Percentiles rank a stretch among this genome's conserved stretches.
These are phyloP conservation scores for Leptopilina clavipes DNA, from an alignment of 1,140 invertebrate species.

Conservation along the genomic window DNA sequence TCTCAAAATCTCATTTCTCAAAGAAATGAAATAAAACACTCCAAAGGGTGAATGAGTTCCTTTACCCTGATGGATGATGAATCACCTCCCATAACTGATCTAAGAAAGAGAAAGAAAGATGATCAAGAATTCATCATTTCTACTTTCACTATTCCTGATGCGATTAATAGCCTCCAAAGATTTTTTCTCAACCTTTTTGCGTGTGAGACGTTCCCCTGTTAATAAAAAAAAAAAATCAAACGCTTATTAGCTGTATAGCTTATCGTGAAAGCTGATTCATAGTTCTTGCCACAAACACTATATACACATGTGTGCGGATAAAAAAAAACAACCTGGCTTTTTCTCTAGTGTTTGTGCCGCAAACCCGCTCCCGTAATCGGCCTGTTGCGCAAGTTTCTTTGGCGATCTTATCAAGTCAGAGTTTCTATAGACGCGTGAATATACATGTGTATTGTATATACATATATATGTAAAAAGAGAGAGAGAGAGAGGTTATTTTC, in stretches of 20 bases:
- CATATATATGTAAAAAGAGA: constrained; percentile 39
- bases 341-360: constrained; percentile 38
- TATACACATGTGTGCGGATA: constrained; percentile 40
- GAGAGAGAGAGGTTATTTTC: constrained; percentile 32
- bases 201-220: neutral
- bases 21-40: no score
- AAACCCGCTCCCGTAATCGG: constrained; percentile 48
- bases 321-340: constrained; percentile 53
- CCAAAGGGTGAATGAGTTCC: no score
- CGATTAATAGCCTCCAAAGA: neutral
- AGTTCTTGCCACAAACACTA: constrained; percentile 37
- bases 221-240: constrained; percentile 47
- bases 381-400: constrained; percentile 49
- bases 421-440: constrained; percentile 24
- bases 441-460: constrained; percentile 21
- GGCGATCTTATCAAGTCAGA: constrained; percentile 49
- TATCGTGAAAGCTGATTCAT: constrained; percentile 56
- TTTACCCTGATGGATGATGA: neutral
- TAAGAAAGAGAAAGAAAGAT: no score
- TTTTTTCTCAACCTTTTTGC: constrained; percentile 19
- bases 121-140: no score
- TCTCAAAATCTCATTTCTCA: no score
- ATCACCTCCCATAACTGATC: no score
- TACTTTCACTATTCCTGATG: neutral
- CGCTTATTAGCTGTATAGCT: constrained; percentile 20